Evolutionary conservation across 1,140 invertebrate genomes (phyloP).

Genomic region (Charaxes varanes): DNA sequence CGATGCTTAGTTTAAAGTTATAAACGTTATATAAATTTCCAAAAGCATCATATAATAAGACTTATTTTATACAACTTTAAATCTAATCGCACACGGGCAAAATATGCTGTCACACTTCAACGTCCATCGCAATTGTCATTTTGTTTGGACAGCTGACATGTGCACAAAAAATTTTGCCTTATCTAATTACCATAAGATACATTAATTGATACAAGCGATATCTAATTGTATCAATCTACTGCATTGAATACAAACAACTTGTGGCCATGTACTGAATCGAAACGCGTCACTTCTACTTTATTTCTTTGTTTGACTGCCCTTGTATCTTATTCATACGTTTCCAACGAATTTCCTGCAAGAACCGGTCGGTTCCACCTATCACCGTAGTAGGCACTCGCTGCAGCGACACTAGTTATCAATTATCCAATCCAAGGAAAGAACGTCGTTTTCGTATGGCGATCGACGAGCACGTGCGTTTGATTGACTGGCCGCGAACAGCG

Average conservation of each 20-base stretch:
- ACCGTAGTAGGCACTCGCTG: constrained; percentile 20
- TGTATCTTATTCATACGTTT: constrained; percentile 21
- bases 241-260: background rate
- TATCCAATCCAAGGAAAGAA: constrained; percentile 46
- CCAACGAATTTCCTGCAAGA: constrained; percentile 33
- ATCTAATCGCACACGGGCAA: no score
- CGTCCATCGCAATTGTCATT: no score
- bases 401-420: constrained; percentile 37
- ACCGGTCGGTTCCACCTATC: constrained; percentile 38
- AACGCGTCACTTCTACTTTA: constrained; percentile 5
- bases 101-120: no score
- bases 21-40: no score
- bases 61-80: no score
- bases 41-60: no score
- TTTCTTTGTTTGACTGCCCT: constrained; percentile 18
- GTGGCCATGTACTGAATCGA: background rate
- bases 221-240: background rate
- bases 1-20: no score
- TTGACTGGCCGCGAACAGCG: constrained; percentile 52
- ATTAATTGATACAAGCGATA: constrained; percentile 1
- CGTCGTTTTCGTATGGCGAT: constrained; percentile 41
- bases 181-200: background rate
- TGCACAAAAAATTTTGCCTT: no score
- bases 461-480: constrained; percentile 48
- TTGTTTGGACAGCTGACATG: no score